Evolutionary conservation across 2,888 invertebrate genomes (phyloP).

Genomic region (Euzetes globulus): DNA sequence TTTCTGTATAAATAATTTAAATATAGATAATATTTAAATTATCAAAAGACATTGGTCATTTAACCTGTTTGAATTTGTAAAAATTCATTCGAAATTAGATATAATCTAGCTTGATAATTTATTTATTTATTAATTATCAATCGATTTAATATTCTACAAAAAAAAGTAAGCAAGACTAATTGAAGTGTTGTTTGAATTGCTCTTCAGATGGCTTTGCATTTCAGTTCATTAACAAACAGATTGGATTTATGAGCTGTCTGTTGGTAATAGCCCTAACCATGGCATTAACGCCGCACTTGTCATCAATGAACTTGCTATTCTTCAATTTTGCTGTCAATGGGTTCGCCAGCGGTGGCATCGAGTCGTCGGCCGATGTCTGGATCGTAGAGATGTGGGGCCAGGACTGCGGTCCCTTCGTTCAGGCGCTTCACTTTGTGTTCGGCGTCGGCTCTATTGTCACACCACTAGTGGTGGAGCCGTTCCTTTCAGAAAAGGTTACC

Average conservation of each 20-base stretch:
- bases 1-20: too few relatives aligned
- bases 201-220: conserved; percentile 11
- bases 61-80: too few relatives aligned
- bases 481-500: background rate
- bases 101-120: too few relatives aligned
- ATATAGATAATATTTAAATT: too few relatives aligned
- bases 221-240: background rate
- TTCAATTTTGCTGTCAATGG: background rate
- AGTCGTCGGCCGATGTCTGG: conserved; percentile 1
- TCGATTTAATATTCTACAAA: too few relatives aligned
- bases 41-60: too few relatives aligned
- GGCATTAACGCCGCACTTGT: background rate
- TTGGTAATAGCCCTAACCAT: background rate
- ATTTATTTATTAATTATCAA: too few relatives aligned
- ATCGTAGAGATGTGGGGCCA: conserved; percentile 6
- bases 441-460: background rate
- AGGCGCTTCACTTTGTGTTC: conserved; percentile 1
- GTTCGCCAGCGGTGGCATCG: conserved; percentile 16
- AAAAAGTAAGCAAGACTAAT: too few relatives aligned
- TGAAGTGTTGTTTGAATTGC: too few relatives aligned
- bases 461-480: background rate
- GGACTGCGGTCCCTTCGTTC: background rate
- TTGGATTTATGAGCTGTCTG: background rate
- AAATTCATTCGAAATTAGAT: too few relatives aligned
- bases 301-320: background rate